A percentile compares a stretch with the other conserved stretches of the same genome.
phyloP scores from a whole-genome alignment of 2,797 vertebrate species.

The Erpetoichthys calabaricus region DNA sequence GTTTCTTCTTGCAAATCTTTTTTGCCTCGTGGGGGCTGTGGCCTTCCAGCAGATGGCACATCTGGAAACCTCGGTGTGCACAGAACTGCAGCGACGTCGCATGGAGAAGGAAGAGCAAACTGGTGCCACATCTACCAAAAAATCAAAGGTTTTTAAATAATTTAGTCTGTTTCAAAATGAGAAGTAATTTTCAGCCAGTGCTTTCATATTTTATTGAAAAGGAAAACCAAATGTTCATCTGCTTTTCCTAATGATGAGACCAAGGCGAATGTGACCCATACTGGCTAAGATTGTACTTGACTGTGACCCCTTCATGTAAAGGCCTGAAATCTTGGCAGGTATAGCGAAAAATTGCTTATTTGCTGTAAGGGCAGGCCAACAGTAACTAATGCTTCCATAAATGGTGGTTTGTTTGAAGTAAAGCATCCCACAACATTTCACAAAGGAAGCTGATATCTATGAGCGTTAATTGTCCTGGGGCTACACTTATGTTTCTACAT shows the following conservation, averaged over 20 bases:
- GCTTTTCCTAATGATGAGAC: slow-evolving; percentile 71
- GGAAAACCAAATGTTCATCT: too few relatives aligned
- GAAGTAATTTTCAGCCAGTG: too few relatives aligned
- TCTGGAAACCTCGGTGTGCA: slow-evolving; percentile 73
- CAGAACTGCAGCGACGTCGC: slow-evolving; percentile 74
- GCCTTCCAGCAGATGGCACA: slow-evolving; percentile 81
- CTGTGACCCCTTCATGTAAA: slow-evolving; percentile 28
- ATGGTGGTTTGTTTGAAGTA: slow-evolving; percentile 13
- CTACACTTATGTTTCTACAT: too few relatives aligned
- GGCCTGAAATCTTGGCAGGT: slow-evolving; percentile 81
- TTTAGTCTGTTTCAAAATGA: neutral
- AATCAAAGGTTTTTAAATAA: slow-evolving; percentile 17
- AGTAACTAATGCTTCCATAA: slow-evolving; percentile 30
- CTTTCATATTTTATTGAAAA: too few relatives aligned
- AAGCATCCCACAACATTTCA: too few relatives aligned
- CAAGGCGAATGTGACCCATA: slow-evolving; percentile 64
- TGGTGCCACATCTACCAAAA: slow-evolving; percentile 20
- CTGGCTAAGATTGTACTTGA: slow-evolving; percentile 33
- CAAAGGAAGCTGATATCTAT: too few relatives aligned
- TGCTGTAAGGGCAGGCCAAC: slow-evolving; percentile 80
- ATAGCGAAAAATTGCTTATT: slow-evolving; percentile 45
- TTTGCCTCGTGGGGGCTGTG: slow-evolving; percentile 76
- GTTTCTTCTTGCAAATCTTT: slow-evolving; percentile 52
- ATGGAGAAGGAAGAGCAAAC: slow-evolving; percentile 60
- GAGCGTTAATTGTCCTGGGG: too few relatives aligned